Evolutionary conservation across 2,113 vertebrate genomes (phyloP), one percentile per base, ranked within the genome.

Genomic region (Myrmecophaga tridactyla): DNA sequence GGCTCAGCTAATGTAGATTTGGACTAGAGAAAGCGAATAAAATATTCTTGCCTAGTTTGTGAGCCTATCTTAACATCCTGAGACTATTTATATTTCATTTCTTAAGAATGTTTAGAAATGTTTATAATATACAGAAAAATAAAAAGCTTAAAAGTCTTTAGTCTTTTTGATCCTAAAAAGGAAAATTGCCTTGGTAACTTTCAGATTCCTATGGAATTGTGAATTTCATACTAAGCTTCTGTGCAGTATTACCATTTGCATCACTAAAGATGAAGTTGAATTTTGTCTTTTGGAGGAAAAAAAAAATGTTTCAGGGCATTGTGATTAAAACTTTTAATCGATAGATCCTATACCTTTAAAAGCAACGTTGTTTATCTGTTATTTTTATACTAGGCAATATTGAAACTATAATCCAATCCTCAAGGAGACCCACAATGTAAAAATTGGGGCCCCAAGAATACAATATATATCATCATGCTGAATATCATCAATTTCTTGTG

Each of bases 201-300:
- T 97, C 98, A 99, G 98, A 99, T 98, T 99, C 98, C 98, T 99
- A 98, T 99, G 98, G 98, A 98, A 98, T 98, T 99, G 98, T 98
- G 97, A 98, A 97, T 98, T 58, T 98, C 98, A 98, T 98, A 98
- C 97, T 96, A 98, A 98, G 98, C 98, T 98, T 98, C 97, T 98
- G 97, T 98, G 97, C 98, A 98, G 97, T 98, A 97, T 98, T 94
- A 97, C 96, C 92, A 89, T 96, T 98, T 96, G 97, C 96, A 98
- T 98, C 97, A 97, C 97, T 97, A 77, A 98, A 96, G 97, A 97
- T 98, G 97, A 98, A 97, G 96, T 90, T 69, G 97, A 97, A 46
- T 86, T 75, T 97, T 97, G 97, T 96, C 97, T 96, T 93, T 95
- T 81, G 91, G 86, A 81, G 87, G 92, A 94, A 86, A 77, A 88